Evolutionary conservation across 2,113 vertebrate species (phyloP).

Genomic region (Gadus chalcogrammus): DNA sequence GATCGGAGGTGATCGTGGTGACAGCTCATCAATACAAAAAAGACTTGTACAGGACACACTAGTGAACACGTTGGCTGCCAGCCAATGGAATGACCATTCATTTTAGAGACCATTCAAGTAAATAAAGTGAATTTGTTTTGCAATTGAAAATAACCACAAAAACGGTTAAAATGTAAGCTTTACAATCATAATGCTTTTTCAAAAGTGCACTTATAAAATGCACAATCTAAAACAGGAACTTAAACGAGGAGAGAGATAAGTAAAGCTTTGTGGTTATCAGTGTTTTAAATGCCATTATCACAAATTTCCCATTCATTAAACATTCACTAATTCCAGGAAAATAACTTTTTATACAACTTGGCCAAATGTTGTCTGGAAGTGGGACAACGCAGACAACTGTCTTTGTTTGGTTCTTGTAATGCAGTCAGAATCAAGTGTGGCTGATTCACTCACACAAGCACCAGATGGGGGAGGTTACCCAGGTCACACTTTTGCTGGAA

Average conservation of each 20-base stretch:
- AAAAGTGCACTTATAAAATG: slow-evolving; percentile 67
- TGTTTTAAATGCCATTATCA: too few species aligned
- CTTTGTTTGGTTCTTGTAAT: neutral
- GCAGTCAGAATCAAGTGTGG: slow-evolving; percentile 16
- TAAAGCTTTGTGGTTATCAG: slow-evolving; percentile 41
- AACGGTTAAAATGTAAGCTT: slow-evolving; percentile 37
- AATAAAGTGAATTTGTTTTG: neutral
- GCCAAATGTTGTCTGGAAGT: too few species aligned
- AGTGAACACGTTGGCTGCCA: neutral
- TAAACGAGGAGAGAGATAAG: slow-evolving; percentile 22
- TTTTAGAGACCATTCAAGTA: slow-evolving; percentile 19
- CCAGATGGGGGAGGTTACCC: too few species aligned
- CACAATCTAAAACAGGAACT: slow-evolving; percentile 51
- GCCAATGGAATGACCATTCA: slow-evolving; percentile 8
- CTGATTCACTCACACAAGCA: neutral
- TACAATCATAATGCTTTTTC: slow-evolving; percentile 69
- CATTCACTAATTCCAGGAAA: too few species aligned
- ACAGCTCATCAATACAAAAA: slow-evolving; percentile 33
- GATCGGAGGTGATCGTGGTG: slow-evolving; percentile 31
- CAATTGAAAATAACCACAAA: slow-evolving; percentile 10
- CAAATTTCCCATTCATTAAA: too few species aligned
- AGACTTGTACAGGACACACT: slow-evolving; percentile 12
- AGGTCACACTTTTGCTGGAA: too few species aligned
- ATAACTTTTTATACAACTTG: too few species aligned
- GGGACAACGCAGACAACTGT: too few species aligned